Evolutionary conservation across 2,113 vertebrate species (phyloP).

Genomic region (Anguilla rostrata): DNA sequence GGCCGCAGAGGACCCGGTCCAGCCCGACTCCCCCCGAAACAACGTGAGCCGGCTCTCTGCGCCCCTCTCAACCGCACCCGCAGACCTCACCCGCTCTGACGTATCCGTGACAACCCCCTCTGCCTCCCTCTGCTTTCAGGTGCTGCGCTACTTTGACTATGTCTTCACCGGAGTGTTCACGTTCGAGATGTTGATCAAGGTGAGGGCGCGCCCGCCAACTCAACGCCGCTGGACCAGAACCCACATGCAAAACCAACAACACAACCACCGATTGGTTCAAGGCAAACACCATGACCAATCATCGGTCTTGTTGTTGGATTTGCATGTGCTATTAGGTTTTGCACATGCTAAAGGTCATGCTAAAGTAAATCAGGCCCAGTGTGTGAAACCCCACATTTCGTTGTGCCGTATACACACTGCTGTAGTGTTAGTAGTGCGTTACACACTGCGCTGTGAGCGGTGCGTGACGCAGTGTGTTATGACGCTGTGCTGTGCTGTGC

Average conservation of each 20-base stretch:
- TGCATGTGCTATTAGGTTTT: too few species aligned
- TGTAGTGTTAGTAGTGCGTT: neutral
- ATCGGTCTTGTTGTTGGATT: too few species aligned
- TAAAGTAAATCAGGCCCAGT: too few species aligned
- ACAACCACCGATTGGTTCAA: too few species aligned
- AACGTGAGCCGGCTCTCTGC: conserved; percentile 72
- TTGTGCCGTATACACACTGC: neutral
- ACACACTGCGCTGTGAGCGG: neutral
- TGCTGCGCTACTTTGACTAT: conserved; percentile 91
- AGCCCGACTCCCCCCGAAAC: conserved; percentile 85
- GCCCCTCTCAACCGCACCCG: neutral
- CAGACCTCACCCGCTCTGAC: neutral
- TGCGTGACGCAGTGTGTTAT: neutral
- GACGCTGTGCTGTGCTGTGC: too few species aligned
- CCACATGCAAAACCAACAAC: too few species aligned
- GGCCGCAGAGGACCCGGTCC: conserved; percentile 88
- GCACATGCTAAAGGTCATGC: too few species aligned
- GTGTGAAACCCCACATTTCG: too few species aligned
- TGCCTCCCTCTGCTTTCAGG: conserved; percentile 61
- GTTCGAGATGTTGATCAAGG: conserved; percentile 96
- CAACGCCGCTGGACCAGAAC: neutral
- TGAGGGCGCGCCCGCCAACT: conserved; percentile 46
- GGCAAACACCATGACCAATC: too few species aligned
- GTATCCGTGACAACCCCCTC: neutral
- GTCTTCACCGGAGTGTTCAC: conserved; percentile 94